phyloP scores from a whole-genome alignment of 1,140 invertebrate genomes.

The Lucilia sericata region DNA sequence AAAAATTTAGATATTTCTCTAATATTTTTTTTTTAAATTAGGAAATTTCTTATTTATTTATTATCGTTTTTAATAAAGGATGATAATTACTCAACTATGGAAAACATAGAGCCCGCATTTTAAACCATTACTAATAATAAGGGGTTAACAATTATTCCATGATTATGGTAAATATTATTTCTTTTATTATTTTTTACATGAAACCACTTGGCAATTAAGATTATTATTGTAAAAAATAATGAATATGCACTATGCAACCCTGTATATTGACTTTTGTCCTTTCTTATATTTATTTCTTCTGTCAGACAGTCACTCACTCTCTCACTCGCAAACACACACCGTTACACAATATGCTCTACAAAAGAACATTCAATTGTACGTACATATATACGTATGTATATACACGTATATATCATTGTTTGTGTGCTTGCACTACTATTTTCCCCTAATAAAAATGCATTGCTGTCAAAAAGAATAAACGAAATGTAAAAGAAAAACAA shows the following conservation, averaged over 20 bases:
- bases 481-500: background rate
- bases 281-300: background rate
- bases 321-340: background rate
- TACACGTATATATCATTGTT: background rate
- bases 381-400: background rate
- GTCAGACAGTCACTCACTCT: background rate
- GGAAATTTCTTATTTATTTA: too few relatives aligned
- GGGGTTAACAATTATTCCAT: too few relatives aligned
- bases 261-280: conserved; percentile 21
- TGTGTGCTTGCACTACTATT: background rate
- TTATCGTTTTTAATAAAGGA: background rate
- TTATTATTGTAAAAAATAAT: background rate
- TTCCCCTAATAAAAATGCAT: conserved; percentile 7
- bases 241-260: conserved; percentile 8
- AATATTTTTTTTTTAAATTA: too few relatives aligned
- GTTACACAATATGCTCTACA: background rate
- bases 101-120: background rate
- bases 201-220: conserved; percentile 11
- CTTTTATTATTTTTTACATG: background rate
- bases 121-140: too few relatives aligned
- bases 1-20: too few relatives aligned
- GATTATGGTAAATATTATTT: too few relatives aligned
- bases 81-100: background rate
- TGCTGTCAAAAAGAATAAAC: conserved; percentile 26
- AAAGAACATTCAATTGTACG: background rate